Base-by-base conservation (phyloP, 1,140 invertebrate genomes). In the Pristionchus pacificus region DNA sequence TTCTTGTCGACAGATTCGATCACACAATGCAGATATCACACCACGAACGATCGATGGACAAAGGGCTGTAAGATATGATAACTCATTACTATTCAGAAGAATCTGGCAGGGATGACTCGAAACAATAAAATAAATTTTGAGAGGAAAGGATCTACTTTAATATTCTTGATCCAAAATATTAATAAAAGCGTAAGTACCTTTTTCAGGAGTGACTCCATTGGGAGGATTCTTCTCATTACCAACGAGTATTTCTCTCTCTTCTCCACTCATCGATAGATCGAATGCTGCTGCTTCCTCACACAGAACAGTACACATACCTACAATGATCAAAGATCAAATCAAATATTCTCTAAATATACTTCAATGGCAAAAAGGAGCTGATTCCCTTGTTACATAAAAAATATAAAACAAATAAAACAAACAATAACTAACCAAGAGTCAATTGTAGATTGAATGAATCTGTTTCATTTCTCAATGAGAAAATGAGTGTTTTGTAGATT, bases 361-460 rank as follows among this genome's bases (percentile, higher is more conserved):
- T 62, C 24, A 68, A 65, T 65, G 14, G 14, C 15, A n/a, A n/a
- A n/a, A n/a, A n/a, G n/a, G n/a, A n/a, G n/a, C n/a, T n/a, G n/a
- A n/a, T n/a, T n/a, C n/a, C n/a, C n/a, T n/a, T n/a, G n/a, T n/a
- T n/a, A 60, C 57, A 13, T 57, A 19, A 57, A 57, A 57, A 24
- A 24, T 57, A 57, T 57, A 19, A 19, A 19, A 19, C 19, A 57
- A 24, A 19, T 57, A 57, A 57, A 68, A 70, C 58, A 74, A 74
- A 68, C 29, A 49, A 65, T 25, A 30, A 79, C 78, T 83, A 84
- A 90, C 90, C 91, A 55, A 95, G 85, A 27, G 94, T 85, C 90
- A 95, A 92, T 78, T 95, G 93, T 2, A 92, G 91, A 84, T 95
- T 95, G 69, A 89, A 88, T 1, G 91, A 88, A 86, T 95, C 92